These are phyloP conservation scores for Decapterus maruadsi DNA, from an alignment of 2,797 vertebrate species.

Conservation along the genomic window DNA sequence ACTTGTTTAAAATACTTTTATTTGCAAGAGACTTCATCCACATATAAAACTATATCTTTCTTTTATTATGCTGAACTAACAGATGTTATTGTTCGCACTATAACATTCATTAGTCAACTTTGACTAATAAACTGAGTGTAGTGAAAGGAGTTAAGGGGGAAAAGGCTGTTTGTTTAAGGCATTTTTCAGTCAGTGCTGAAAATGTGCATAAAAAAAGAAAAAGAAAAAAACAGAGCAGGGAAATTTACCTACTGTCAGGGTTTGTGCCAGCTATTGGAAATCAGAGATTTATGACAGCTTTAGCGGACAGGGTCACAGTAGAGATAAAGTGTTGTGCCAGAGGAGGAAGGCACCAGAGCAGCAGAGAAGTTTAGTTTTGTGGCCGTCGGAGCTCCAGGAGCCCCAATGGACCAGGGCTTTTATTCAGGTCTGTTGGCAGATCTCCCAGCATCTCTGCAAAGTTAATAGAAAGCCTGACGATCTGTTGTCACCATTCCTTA, in stretches of 20 bases:
- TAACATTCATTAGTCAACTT: too few relatives aligned
- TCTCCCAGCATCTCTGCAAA: conserved; percentile 52
- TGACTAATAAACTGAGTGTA: background rate
- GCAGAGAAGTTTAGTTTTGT: conserved; percentile 44
- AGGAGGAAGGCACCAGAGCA: conserved; percentile 2
- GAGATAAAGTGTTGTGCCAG: conserved; percentile 22
- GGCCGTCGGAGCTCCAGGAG: conserved; percentile 25
- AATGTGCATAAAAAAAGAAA: background rate
- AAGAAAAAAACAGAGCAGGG: background rate
- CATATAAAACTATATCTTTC: too few relatives aligned
- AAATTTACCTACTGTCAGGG: background rate
- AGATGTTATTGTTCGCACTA: too few relatives aligned
- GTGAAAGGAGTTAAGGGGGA: background rate
- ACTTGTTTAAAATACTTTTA: too few relatives aligned
- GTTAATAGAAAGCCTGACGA: conserved; percentile 62
- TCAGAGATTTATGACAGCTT: conserved; percentile 28
- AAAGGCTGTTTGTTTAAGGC: background rate
- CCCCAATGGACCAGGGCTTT: conserved; percentile 51
- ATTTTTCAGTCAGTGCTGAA: background rate
- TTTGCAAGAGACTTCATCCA: too few relatives aligned
- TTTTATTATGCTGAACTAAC: too few relatives aligned
- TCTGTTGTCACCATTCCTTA: conserved; percentile 73
- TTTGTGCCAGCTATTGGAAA: conserved; percentile 5
- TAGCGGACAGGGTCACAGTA: conserved; percentile 7
- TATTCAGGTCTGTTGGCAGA: conserved; percentile 66